A percentile compares a stretch with the other conserved stretches of the same genome.
These are phyloP conservation scores for Ericerus pela DNA, from an alignment of 1,140 invertebrate genomes.

Conservation along the genomic window DNA sequence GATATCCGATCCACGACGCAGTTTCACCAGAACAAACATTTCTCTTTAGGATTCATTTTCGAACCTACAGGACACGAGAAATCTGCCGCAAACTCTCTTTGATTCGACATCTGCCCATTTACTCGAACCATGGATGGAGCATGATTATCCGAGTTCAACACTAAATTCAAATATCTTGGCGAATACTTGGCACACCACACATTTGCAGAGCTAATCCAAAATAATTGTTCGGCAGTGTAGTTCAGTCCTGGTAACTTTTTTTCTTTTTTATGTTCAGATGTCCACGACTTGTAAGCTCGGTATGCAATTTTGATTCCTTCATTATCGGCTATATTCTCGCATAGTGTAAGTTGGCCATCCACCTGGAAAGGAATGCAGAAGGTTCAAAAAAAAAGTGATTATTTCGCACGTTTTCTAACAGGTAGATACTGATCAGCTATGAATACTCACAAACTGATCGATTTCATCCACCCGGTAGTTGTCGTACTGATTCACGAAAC, in stretches of 20 bases:
- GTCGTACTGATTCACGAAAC: slow-evolving; percentile 77
- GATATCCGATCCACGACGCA: no score
- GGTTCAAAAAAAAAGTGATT: no score
- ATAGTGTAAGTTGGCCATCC: slow-evolving; percentile 29
- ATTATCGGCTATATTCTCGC: slow-evolving; percentile 53
- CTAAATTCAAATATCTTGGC: neutral
- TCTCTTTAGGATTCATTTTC: slow-evolving; percentile 71
- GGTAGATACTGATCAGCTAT: no score
- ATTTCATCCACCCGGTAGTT: slow-evolving; percentile 60
- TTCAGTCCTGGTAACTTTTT: slow-evolving; percentile 33
- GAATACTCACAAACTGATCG: slow-evolving; percentile 6
- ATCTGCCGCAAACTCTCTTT: slow-evolving; percentile 65
- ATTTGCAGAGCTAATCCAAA: slow-evolving; percentile 48
- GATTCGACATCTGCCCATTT: slow-evolving; percentile 72
- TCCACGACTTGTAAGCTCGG: slow-evolving; percentile 37
- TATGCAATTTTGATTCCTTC: slow-evolving; percentile 49
- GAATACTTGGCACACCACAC: slow-evolving; percentile 35
- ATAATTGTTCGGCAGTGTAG: slow-evolving; percentile 36
- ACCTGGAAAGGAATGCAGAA: no score
- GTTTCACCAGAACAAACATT: slow-evolving; percentile 51
- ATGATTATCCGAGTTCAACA: slow-evolving; percentile 31
- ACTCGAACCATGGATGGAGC: slow-evolving; percentile 66
- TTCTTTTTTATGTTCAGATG: slow-evolving; percentile 28
- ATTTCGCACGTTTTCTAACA: no score
- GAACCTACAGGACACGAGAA: slow-evolving; percentile 66